These are phyloP conservation scores for Suillia variegata DNA, from an alignment of 2,888 invertebrate species.

Conservation along the genomic window DNA sequence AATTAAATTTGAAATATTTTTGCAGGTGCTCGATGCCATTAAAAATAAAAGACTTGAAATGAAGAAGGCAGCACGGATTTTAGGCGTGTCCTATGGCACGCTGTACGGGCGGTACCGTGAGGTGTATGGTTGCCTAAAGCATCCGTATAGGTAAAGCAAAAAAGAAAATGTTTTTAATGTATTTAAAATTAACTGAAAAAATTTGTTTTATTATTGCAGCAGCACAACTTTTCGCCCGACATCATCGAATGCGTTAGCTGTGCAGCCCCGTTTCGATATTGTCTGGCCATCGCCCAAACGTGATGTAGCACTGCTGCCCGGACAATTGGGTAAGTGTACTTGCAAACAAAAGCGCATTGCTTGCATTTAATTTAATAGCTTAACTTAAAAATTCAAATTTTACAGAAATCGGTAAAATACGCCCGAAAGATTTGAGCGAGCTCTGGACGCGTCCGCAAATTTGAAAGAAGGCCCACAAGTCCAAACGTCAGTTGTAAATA, in stretches of 20 bases:
- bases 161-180: background rate
- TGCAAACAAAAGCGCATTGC: no score
- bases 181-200: background rate
- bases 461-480: slow-evolving; percentile 41
- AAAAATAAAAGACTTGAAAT: slow-evolving; percentile 89
- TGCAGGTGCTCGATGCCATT: slow-evolving; percentile 82
- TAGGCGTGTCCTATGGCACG: slow-evolving; percentile 90
- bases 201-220: slow-evolving; percentile 23
- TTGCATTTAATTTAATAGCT: no score
- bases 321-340: slow-evolving; percentile 38
- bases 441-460: slow-evolving; percentile 55
- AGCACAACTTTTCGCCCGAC: slow-evolving; percentile 49
- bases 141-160: slow-evolving; percentile 76
- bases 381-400: no score
- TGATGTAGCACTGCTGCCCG: slow-evolving; percentile 35
- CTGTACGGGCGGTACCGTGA: slow-evolving; percentile 88
- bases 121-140: slow-evolving; percentile 85
- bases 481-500: slow-evolving; percentile 31
- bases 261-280: slow-evolving; percentile 52
- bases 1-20: background rate
- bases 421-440: slow-evolving; percentile 52
- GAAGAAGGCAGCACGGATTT: slow-evolving; percentile 88
- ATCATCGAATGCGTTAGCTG: slow-evolving; percentile 39
- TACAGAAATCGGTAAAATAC: slow-evolving; percentile 52
- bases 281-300: slow-evolving; percentile 41